Percentiles rank a stretch among this genome's conserved stretches.
These are phyloP conservation scores for Syngnathus typhle DNA, from an alignment of 2,113 vertebrate genomes.

Conservation along the genomic window DNA sequence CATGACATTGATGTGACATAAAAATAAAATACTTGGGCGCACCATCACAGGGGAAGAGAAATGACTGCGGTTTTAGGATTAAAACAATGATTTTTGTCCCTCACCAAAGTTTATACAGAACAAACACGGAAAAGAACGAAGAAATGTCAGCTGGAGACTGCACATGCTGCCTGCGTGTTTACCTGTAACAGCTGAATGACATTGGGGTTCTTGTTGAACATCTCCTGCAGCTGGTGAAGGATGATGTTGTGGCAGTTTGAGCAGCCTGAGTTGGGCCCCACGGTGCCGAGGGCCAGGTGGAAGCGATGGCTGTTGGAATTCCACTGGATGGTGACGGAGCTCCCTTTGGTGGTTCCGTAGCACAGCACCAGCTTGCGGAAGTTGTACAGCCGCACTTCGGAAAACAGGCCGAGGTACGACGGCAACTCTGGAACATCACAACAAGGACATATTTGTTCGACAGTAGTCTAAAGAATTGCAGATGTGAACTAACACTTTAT, in stretches of 20 bases:
- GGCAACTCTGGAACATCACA: conserved; percentile 80
- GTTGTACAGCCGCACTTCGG: conserved; percentile 95
- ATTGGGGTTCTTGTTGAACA: conserved; percentile 96
- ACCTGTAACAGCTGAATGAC: conserved; percentile 95
- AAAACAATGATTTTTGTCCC: too few relatives aligned
- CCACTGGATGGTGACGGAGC: conserved; percentile 98
- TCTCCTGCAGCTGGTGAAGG: conserved; percentile 97
- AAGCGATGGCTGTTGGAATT: conserved; percentile 88
- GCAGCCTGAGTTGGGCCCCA: conserved; percentile 96
- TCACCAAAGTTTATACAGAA: too few relatives aligned
- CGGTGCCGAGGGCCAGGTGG: conserved; percentile 92
- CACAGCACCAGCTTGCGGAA: conserved; percentile 96
- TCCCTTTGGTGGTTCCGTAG: conserved; percentile 94
- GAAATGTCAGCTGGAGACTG: not conserved
- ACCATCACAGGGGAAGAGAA: too few relatives aligned
- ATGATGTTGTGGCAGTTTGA: conserved; percentile 99
- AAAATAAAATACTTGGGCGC: too few relatives aligned
- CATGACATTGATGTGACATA: too few relatives aligned
- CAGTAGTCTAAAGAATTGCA: not conserved
- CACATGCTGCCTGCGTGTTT: not conserved
- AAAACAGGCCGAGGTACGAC: conserved; percentile 86
- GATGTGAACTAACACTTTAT: not conserved
- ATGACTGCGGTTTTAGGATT: too few relatives aligned
- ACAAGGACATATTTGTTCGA: not conserved
- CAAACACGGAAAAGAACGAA: not conserved